phyloP scores from a whole-genome alignment of 2,888 invertebrate species.

The Ochropacha duplaris region DNA sequence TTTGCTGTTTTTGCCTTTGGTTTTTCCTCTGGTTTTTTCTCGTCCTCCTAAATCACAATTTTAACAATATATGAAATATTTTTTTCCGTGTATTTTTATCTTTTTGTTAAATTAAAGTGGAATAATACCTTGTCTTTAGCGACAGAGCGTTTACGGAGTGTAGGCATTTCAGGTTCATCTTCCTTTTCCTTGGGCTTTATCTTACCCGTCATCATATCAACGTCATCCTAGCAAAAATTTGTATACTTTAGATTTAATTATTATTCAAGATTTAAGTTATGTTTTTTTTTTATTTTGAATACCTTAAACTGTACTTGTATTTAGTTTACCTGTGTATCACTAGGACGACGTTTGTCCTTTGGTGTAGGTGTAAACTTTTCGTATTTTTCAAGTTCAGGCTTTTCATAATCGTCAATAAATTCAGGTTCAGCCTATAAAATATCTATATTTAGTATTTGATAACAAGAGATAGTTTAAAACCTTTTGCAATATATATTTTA shows the following conservation, averaged over 20 bases:
- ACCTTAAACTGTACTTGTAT: neutral
- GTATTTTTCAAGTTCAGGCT: slow-evolving; percentile 87
- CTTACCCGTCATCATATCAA: slow-evolving; percentile 74
- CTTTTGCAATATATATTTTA: too few relatives aligned
- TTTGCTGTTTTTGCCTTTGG: slow-evolving; percentile 67
- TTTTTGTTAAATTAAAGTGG: neutral
- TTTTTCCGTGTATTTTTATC: neutral
- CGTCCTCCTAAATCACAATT: slow-evolving; percentile 62
- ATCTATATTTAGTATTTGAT: slow-evolving; percentile 9
- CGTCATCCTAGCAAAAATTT: slow-evolving; percentile 60
- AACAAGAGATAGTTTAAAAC: too few relatives aligned
- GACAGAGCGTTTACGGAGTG: slow-evolving; percentile 70
- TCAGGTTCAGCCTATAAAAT: slow-evolving; percentile 68
- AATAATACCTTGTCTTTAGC: slow-evolving; percentile 70
- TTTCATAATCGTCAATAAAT: slow-evolving; percentile 87
- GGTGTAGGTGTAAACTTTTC: slow-evolving; percentile 79
- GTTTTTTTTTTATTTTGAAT: neutral
- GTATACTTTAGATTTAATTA: neutral
- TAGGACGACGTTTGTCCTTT: slow-evolving; percentile 69
- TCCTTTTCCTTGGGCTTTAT: slow-evolving; percentile 75
- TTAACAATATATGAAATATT: neutral
- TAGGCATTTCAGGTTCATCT: slow-evolving; percentile 68
- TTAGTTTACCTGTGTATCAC: slow-evolving; percentile 64
- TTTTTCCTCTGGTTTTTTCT: slow-evolving; percentile 73
- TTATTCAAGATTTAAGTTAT: neutral